Evolutionary conservation across 2,797 vertebrate species (phyloP), one percentile per base, ranked within the genome.

Genomic region (Fringilla coelebs): DNA sequence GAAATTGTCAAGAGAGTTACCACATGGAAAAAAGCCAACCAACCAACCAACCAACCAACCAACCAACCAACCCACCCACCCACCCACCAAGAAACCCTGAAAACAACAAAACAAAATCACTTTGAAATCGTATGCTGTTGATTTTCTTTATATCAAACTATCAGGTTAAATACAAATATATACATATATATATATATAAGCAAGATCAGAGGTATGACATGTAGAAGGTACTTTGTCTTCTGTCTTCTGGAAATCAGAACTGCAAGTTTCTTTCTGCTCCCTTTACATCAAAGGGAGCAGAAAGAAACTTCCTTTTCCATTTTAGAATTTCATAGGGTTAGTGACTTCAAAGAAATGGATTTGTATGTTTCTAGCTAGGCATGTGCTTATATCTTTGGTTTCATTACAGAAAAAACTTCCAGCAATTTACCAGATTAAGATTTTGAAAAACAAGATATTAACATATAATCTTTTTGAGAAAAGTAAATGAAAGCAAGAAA

Each of bases 11-110:
- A 24, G 16, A 55, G 22, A 48, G 14, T 71, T 68, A 63, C 34
- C 12, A 41, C 5, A 19, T 20, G 10, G 19, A 14, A 79, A 66
- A 13, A 67, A 51, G n/a, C n/a, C n/a, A 41, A 41, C 40, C 40
- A 41, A 40, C 40, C 40, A 40, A 41, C 40, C 40, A 67, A 9
- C n/a, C n/a, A n/a, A n/a, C n/a, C 7, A 32, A 20, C 1, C 1
- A 46, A 85, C 2, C 4, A 75, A 31, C 1, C 29, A 24, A 45
- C 1, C 1, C 28, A 85, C 2, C 4, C 71, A 31, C 1, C 29
- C 21, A 45, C 1, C 1, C 28, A 86, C 11, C 7, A 49, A 43
- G 11, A 61, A 68, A 55, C 32, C 4, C 34, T 41, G 16, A 41
- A 17, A 81, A 34, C 13, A 46, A 34, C 15, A 54, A 52, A 34